These are phyloP conservation scores for Propithecus deckenii DNA, from an alignment of 2,797 vertebrate genomes.

Conservation along the genomic window DNA sequence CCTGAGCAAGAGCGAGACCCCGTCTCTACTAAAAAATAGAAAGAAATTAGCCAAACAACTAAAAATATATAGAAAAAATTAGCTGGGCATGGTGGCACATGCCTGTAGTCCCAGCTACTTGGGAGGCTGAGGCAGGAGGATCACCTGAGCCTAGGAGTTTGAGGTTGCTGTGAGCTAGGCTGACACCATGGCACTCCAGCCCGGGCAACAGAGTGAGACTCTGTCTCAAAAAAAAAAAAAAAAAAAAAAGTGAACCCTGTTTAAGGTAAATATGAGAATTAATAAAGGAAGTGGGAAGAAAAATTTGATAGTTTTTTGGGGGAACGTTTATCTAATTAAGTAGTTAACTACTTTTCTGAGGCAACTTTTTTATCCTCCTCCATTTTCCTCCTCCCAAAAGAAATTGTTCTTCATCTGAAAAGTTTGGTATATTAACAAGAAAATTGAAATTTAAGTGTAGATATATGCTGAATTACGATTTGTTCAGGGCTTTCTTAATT, in stretches of 20 bases:
- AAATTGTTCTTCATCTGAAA: conserved; percentile 63
- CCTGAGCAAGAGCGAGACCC: not conserved
- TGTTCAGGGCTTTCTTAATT: conserved; percentile 63
- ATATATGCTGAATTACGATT: conserved; percentile 51
- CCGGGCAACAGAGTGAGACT: not conserved
- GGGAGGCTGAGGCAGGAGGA: not conserved
- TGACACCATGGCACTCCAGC: not conserved
- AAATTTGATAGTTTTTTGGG: conserved; percentile 10
- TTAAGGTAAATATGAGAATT: conserved; percentile 55
- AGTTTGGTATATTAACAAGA: conserved; percentile 42
- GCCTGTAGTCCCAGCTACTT: not conserved
- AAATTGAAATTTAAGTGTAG: conserved; percentile 57
- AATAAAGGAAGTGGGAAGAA: conserved; percentile 41
- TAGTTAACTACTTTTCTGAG: conserved; percentile 48
- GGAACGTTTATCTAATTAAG: conserved; percentile 38
- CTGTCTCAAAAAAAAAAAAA: too few relatives aligned
- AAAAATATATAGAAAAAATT: not conserved
- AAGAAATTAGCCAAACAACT: too few relatives aligned
- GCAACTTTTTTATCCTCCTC: not conserved
- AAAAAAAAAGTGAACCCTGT: not conserved
- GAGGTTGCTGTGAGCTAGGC: not conserved
- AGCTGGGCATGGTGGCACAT: not conserved
- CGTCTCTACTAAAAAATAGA: not conserved
- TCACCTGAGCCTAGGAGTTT: not conserved
- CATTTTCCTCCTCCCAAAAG: not conserved